Conservation (phyloP, 2,797 vertebrate genomes). For the Mastacembelus armatus region DNA sequence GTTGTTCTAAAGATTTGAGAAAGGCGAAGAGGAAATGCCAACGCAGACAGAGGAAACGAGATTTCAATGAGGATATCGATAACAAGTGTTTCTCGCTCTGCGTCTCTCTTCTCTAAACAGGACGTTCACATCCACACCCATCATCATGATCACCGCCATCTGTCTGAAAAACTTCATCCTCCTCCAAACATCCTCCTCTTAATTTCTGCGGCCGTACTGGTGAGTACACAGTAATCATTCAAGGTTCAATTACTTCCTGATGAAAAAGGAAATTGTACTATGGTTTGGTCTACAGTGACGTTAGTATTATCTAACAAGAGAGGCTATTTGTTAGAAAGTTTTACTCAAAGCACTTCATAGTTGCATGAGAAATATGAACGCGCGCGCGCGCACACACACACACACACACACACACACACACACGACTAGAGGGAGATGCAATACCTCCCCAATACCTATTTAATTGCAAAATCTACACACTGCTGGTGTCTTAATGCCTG, state of each 20-base stretch:
- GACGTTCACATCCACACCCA: slow-evolving; percentile 61
- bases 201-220: neutral
- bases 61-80: slow-evolving; percentile 45
- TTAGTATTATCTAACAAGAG: neutral
- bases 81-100: slow-evolving; percentile 24
- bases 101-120: slow-evolving; percentile 60
- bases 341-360: too few species aligned
- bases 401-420: too few species aligned
- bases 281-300: neutral
- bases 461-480: too few species aligned
- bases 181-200: slow-evolving; percentile 14
- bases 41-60: slow-evolving; percentile 46
- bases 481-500: too few species aligned
- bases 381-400: too few species aligned
- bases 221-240: neutral
- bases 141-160: slow-evolving; percentile 36
- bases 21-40: slow-evolving; percentile 63
- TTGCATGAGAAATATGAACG: too few species aligned
- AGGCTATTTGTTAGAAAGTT: neutral
- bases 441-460: too few species aligned
- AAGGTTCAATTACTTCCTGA: slow-evolving; percentile 19
- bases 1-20: slow-evolving; percentile 19
- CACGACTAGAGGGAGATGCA: too few species aligned
- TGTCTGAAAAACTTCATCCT: slow-evolving; percentile 17
- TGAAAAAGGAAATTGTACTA: slow-evolving; percentile 11